Evolutionary conservation across 2,888 invertebrate genomes (phyloP), one percentile per base, ranked within the genome.

Genomic region (Andricus curvator): DNA sequence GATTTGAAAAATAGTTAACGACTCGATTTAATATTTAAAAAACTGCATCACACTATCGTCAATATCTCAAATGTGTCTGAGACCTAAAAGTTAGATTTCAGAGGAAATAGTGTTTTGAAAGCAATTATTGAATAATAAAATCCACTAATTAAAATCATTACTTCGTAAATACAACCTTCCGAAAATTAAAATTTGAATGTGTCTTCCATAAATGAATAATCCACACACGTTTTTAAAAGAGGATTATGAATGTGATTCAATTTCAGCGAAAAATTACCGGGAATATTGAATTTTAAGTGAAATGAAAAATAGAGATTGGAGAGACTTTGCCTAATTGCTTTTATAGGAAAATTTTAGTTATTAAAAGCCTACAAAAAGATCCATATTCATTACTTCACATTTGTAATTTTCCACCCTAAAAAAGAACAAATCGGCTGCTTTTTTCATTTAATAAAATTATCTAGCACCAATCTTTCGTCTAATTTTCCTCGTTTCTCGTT

Each of bases 241-340:
- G 68, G 48, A 68, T 68, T 68, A 68, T 25, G 44, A 68, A 68
- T 48, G 68, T 68, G 68, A 44, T 68, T 44, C 29, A 48, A 68
- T 68, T 68, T 48, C 17, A 17, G 4, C 8, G 44, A 48, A 68
- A 68, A 68, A 68, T 44, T 9, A 22, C 67, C 15, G 44, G 22
- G 22, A 67, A 67, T 67, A 67, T 67, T 67, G 41, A 67, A 67
- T 67, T 67, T 67, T 15, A 44, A 44, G 13, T 41, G 44, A 41
- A 44, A 6, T 13, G 22, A n/a, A 41, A 44, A 67, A 33, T 41
- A 44, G n/a, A 67, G 22, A 13, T 67, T 44, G 22, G 17, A 67
- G 22, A 22, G 44, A n/a, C 37, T 22, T 44, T 44, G 15, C 41
- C n/a, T 41, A 22, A 67, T 67, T 67, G 67, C 67, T 44, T 67